Base-by-base conservation (phyloP, 2,888 invertebrate genomes). In the Anorthoa munda region DNA sequence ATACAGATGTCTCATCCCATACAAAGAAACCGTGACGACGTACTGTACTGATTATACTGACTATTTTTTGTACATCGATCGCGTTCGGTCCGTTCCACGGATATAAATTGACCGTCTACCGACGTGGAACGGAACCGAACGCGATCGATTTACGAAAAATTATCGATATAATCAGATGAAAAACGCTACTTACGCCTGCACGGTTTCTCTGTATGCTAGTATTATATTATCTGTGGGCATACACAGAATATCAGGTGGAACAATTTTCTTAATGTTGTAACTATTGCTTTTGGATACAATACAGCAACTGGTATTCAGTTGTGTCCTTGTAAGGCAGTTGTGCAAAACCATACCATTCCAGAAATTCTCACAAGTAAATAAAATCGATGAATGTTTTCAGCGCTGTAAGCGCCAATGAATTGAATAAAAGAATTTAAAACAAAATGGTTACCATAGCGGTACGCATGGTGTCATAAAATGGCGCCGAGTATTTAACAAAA, bases 401-500 rank as follows among this genome's bases (percentile, higher is more conserved):
- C 55, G n/a, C 18, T 13, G 4, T 7, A 51, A 39, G 26, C 9
- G 31, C 1, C 12, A 55, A 13, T 15, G 17, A 23, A 66, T 58
- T 71, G 3, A 59, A 73, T 39, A 75, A 75, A 65, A 65, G 0
- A 21, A 55, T 53, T 21, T 12, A 51, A 46, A 53, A 56, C 67
- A 45, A 48, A 53, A 31, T 12, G 26, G 23, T 63, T 15, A 48
- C 21, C 13, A 59, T 23, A 26, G 63, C 39, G 23, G 26, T 31
- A 58, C 46, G 46, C n/a, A 68, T 21, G 45, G 39, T 51, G 58
- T 67, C 53, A 79, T 60, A 76, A 77, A 79, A 79, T 76, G 48
- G 67, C 55, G 51, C 9, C 31, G 48, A 53, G 58, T 66, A 56
- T 69, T 80, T 72, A 70, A 80, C 71, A 77, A 76, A 64, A 58